Evolutionary conservation across 2,113 vertebrate genomes (phyloP).

Genomic region (Gadus chalcogrammus): DNA sequence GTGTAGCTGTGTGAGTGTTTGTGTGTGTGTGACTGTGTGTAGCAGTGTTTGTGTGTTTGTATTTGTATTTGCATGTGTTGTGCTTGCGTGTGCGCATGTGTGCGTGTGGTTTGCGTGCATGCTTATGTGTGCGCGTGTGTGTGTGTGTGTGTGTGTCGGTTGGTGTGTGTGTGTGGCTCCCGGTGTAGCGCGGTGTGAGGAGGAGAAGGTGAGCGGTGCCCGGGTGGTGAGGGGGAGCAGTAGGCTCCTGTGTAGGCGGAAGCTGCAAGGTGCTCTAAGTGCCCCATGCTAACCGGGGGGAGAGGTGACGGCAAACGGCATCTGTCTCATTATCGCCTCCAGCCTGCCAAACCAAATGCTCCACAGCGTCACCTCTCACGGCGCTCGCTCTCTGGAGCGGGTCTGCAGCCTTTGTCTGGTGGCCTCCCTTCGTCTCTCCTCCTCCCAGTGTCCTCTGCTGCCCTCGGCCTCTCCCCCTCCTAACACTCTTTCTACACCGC

Average conservation of each 20-base stretch:
- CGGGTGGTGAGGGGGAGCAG: not conserved
- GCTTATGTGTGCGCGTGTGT: too few relatives aligned
- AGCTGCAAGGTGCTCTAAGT: conserved; percentile 39
- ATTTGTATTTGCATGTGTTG: too few relatives aligned
- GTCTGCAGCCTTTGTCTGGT: not conserved
- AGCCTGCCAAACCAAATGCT: conserved; percentile 26
- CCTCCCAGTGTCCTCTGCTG: conserved; percentile 10
- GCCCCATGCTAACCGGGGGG: conserved; percentile 34
- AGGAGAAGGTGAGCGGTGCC: too few relatives aligned
- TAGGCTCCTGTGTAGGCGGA: conserved; percentile 23
- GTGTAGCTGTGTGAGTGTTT: too few relatives aligned
- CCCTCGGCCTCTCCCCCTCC: not conserved
- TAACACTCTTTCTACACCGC: not conserved
- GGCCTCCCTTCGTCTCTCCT: conserved; percentile 9
- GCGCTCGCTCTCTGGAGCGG: too few relatives aligned
- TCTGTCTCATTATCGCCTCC: conserved; percentile 46
- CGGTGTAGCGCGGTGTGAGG: too few relatives aligned
- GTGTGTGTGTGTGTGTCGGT: too few relatives aligned
- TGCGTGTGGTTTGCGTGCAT: too few relatives aligned
- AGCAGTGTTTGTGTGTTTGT: too few relatives aligned
- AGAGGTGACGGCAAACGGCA: conserved; percentile 42
- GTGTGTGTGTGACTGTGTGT: too few relatives aligned
- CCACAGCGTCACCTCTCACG: not conserved
- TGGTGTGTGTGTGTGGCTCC: too few relatives aligned
- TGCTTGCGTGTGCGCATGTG: too few relatives aligned